These are phyloP conservation scores for Jordanella pulchra DNA, from an alignment of 2,797 vertebrate genomes.

Conservation along the genomic window DNA sequence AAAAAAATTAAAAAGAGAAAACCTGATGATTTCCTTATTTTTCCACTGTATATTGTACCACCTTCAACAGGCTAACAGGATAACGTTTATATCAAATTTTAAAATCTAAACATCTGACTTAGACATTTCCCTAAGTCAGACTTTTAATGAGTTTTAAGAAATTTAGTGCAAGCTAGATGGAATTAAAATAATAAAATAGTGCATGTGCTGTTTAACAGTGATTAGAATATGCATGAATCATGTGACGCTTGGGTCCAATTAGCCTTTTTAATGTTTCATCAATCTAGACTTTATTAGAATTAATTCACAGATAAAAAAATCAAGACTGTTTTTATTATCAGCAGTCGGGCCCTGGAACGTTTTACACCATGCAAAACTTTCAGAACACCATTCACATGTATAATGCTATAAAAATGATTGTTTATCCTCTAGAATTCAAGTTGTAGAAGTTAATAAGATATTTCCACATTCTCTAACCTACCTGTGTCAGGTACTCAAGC, in stretches of 20 bases:
- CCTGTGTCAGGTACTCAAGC: slow-evolving; percentile 88
- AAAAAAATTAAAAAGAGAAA: neutral
- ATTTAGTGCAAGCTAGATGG: neutral
- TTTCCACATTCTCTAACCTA: slow-evolving; percentile 38
- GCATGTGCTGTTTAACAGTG: neutral
- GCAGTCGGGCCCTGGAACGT: no score
- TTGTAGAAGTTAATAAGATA: neutral
- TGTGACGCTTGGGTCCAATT: neutral
- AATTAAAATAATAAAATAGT: neutral
- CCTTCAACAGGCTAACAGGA: neutral
- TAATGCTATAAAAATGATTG: no score
- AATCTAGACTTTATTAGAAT: neutral
- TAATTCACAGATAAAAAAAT: no score
- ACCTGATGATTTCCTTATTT: neutral
- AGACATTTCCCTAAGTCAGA: neutral
- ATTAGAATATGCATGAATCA: neutral
- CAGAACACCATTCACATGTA: neutral
- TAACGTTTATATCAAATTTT: neutral
- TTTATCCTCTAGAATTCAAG: neutral
- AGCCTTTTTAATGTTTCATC: neutral
- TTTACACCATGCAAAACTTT: neutral
- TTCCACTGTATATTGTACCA: neutral
- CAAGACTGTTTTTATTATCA: neutral
- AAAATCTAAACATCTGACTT: neutral
- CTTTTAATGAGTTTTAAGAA: neutral